These are phyloP conservation scores for Coelogynopora nodosa DNA, from an alignment of 2,888 invertebrate species.

Conservation along the genomic window DNA sequence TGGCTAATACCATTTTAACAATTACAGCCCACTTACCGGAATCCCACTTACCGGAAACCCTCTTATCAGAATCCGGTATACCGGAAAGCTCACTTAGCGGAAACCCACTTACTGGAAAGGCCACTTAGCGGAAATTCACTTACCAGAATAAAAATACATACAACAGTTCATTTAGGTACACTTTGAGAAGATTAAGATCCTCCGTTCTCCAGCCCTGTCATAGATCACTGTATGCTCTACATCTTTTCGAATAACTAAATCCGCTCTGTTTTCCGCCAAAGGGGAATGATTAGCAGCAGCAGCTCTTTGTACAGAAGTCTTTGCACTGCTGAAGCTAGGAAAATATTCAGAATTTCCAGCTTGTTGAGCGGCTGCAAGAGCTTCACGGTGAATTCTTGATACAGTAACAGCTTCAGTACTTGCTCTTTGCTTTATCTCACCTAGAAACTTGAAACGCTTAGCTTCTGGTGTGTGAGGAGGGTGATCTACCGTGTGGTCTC, in stretches of 20 bases:
- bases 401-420: neutral
- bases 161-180: neutral
- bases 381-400: neutral
- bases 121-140: too few species aligned
- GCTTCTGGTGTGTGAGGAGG: neutral
- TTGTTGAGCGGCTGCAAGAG: neutral
- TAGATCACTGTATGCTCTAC: neutral
- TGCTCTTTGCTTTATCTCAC: neutral
- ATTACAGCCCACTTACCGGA: too few species aligned
- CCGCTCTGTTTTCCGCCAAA: neutral
- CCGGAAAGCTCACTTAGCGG: too few species aligned
- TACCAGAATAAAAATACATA: too few species aligned
- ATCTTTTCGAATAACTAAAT: neutral
- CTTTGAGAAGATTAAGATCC: neutral
- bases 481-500: neutral
- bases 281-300: neutral
- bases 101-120: too few species aligned
- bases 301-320: neutral
- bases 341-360: neutral
- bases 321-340: neutral
- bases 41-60: too few species aligned
- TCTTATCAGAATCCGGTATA: too few species aligned
- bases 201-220: too few species aligned
- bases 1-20: too few species aligned
- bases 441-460: neutral